Base-by-base conservation (phyloP, 2,113 vertebrate genomes). In the Gymnorhina tibicen region DNA sequence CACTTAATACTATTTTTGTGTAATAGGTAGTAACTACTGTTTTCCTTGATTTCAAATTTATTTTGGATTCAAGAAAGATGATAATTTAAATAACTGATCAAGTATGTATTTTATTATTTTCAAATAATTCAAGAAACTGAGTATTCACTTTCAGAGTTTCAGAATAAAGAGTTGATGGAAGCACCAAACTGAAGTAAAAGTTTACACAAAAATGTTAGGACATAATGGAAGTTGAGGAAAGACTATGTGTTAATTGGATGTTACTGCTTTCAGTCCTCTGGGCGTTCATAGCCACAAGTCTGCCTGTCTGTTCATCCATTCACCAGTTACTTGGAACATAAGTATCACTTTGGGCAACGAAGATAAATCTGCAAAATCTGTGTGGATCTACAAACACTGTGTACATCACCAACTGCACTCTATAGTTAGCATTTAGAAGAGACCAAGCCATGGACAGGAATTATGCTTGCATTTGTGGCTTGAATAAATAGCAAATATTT, bases 191-290 rank as follows among this genome's bases (percentile, higher is more conserved):
- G 49, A 59, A 37, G 16, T 59, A 59, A 35, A 78, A 46, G 12
- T 35, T 68, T 68, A 13, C 4, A 3, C 19, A 62, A 67, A 72
- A 68, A n/a, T 23, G 11, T 76, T 85, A 52, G 33, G 27, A 32
- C 10, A 3, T 42, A 69, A 30, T 41, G 26, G 32, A 64, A 85
- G 28, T 8, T 70, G 49, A 73, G 35, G 47, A 49, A 76, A 72
- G 27, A 13, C 18, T 42, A 2, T 0, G 0, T 44, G 24, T 24
- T 13, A 28, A 3, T 52, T 58, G 32, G 2, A 14, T 41, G 10
- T 52, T 69, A 17, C 3, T 89, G 23, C 39, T 63, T 95, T 92
- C 46, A 15, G 39, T 82, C 16, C 20, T 72, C 23, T 67, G 42
- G 66, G 17, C 21, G 5, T 82, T 85, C 22, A 35, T 17, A 87